These are phyloP conservation scores for Mayetiola destructor DNA, from an alignment of 2,888 invertebrate species.

Conservation along the genomic window DNA sequence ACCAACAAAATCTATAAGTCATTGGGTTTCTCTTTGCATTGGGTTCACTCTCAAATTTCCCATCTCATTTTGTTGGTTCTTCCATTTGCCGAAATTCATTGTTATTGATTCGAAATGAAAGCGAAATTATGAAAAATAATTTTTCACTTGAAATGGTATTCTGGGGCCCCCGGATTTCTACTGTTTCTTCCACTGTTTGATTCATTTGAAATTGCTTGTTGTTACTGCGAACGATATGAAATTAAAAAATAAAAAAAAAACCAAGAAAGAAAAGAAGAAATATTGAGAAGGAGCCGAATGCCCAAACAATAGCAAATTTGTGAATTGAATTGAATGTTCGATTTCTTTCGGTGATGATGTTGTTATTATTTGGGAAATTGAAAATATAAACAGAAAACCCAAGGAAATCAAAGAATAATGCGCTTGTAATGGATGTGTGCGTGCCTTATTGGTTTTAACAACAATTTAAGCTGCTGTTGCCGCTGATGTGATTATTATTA, in stretches of 20 bases:
- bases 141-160: constrained; percentile 5
- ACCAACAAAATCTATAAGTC: constrained; percentile 9
- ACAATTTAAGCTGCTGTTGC: too few species aligned
- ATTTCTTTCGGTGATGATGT: constrained; percentile 8
- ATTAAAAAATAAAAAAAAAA: neutral
- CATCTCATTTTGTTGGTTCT: neutral
- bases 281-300: neutral
- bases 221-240: neutral
- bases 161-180: too few species aligned
- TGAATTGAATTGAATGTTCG: too few species aligned
- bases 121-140: constrained; percentile 12
- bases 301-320: too few species aligned
- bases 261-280: neutral
- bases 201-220: too few species aligned
- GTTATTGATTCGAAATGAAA: constrained; percentile 1
- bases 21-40: too few species aligned
- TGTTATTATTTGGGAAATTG: neutral
- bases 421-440: too few species aligned
- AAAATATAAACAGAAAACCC: constrained; percentile 3
- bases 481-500: too few species aligned
- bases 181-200: neutral
- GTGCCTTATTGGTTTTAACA: too few species aligned
- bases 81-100: too few species aligned
- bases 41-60: too few species aligned
- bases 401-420: too few species aligned